Conservation (phyloP, 2,888 invertebrate genomes). For the Choristoneura rosaceana region DNA sequence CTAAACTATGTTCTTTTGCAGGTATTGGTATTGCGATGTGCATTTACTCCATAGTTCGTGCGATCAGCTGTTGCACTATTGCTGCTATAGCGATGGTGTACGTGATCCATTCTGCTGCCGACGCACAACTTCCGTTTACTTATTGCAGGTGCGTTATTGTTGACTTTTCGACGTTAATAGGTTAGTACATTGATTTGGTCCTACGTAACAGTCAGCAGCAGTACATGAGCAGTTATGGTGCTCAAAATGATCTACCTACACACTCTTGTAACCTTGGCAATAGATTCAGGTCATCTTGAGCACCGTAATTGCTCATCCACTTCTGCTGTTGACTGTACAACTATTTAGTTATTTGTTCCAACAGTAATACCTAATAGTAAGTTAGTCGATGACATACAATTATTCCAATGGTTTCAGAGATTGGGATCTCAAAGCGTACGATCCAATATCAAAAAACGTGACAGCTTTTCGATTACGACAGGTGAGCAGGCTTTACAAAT, state of each 20-base stretch:
- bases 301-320: neutral
- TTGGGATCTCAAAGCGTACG: conserved; percentile 61
- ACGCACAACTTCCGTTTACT: conserved; percentile 68
- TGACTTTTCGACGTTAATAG: neutral
- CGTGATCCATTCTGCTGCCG: conserved; percentile 63
- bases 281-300: neutral
- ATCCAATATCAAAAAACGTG: conserved; percentile 57
- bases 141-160: conserved; percentile 67
- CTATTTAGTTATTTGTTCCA: too few species aligned
- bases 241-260: too few species aligned
- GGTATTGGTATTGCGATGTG: conserved; percentile 79
- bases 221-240: too few species aligned
- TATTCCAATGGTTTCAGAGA: conserved; percentile 56
- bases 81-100: conserved; percentile 71
- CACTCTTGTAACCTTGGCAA: too few species aligned
- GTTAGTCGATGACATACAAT: neutral
- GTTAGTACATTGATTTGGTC: too few species aligned
- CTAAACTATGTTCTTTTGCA: conserved; percentile 44
- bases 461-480: conserved; percentile 47
- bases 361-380: too few species aligned
- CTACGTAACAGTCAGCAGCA: too few species aligned
- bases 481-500: conserved; percentile 49
- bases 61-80: conserved; percentile 66
- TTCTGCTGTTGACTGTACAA: too few species aligned
- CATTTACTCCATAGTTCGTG: conserved; percentile 72